A percentile compares a stretch with the other conserved stretches of the same genome.
Conservation (phyloP, 2,888 invertebrate genomes). For the Phyllotreta striolata region DNA sequence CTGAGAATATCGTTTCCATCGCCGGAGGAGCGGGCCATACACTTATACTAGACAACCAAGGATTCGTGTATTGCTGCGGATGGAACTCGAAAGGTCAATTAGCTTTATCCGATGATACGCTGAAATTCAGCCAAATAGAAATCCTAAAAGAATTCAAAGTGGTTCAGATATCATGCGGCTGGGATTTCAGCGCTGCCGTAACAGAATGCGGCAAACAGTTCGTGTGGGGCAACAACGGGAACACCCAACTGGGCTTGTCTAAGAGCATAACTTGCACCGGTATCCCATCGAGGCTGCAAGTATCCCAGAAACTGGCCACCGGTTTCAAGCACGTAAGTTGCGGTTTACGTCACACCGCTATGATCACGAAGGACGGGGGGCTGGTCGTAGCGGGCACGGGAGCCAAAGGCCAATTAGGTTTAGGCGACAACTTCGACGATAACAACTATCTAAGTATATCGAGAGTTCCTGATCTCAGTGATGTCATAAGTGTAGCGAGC, state of each 20-base stretch:
- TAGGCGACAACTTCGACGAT: conserved; percentile 62
- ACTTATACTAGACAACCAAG: conserved; percentile 71
- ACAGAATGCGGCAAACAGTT: conserved; percentile 73
- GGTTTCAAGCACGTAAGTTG: conserved; percentile 69
- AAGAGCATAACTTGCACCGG: conserved; percentile 60
- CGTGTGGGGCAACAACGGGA: conserved; percentile 85
- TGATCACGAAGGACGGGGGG: conserved; percentile 69
- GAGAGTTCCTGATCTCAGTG: conserved; percentile 65
- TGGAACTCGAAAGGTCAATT: conserved; percentile 81
- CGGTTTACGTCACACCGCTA: conserved; percentile 74
- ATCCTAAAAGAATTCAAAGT: conserved; percentile 65
- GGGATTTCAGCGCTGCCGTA: conserved; percentile 82
- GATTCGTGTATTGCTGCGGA: conserved; percentile 79
- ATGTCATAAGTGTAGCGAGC: conserved; percentile 73
- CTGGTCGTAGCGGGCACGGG: conserved; percentile 73
- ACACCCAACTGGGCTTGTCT: conserved; percentile 76
- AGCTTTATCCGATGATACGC: conserved; percentile 65
- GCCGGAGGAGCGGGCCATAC: conserved; percentile 83
- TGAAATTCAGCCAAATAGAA: conserved; percentile 69
- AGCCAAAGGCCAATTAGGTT: conserved; percentile 73
- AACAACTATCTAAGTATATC: conserved; percentile 61
- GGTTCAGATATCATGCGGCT: conserved; percentile 76
- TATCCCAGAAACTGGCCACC: conserved; percentile 60
- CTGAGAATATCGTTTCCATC: conserved; percentile 68
- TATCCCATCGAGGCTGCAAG: conserved; percentile 59